Conservation (phyloP, 2,888 invertebrate species). For the Mythimna vitellina region DNA sequence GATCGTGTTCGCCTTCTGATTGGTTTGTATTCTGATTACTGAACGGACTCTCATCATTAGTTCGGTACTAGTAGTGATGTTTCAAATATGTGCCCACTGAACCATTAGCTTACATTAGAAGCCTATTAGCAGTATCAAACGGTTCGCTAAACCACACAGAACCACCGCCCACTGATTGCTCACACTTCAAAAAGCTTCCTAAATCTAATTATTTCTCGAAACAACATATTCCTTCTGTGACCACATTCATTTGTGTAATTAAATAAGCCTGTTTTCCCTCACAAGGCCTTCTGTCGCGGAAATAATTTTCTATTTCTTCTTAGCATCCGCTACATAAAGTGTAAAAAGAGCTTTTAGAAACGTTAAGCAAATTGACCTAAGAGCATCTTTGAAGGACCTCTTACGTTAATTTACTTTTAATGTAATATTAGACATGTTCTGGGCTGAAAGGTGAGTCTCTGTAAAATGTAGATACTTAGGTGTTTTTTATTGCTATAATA, state of each 20-base stretch:
- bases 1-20: not conserved
- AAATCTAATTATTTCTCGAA: conserved; percentile 42
- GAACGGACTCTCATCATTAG: not conserved
- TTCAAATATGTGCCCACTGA: conserved; percentile 10
- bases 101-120: conserved; percentile 49
- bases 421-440: conserved; percentile 18
- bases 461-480: not conserved
- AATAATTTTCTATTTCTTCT: conserved; percentile 33
- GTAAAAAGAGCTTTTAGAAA: conserved; percentile 40
- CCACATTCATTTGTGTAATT: conserved; percentile 47
- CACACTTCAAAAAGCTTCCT: conserved; percentile 44
- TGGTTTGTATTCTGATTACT: not conserved
- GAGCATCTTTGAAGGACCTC: conserved; percentile 41
- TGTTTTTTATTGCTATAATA: not conserved
- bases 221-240: conserved; percentile 31
- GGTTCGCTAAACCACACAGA: conserved; percentile 19
- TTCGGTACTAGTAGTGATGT: not conserved
- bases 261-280: conserved; percentile 35
- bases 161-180: conserved; percentile 29
- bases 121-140: conserved; percentile 25
- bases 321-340: conserved; percentile 16
- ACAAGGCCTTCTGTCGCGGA: conserved; percentile 11
- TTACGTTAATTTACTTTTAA: conserved; percentile 51
- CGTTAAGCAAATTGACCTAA: conserved; percentile 54
- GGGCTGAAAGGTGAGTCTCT: not conserved